Evolutionary conservation across 2,888 invertebrate genomes (phyloP), one percentile per base, ranked within the genome.

Genomic region (Tholera decimalis): DNA sequence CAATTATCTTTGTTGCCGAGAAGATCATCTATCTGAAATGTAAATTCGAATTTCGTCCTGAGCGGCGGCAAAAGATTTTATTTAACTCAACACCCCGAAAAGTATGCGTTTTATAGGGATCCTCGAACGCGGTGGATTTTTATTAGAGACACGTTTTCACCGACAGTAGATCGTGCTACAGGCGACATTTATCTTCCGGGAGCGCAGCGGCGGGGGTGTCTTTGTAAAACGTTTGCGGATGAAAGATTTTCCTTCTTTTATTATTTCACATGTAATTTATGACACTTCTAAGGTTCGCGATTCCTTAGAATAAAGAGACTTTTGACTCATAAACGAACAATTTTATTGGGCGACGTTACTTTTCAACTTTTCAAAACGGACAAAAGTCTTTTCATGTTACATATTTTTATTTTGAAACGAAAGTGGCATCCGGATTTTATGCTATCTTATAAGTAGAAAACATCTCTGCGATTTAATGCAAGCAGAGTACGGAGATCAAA

Each of bases 401-500:
- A n/a, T n/a, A 54, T 71, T 78, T 78, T 76, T 54, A 71, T 66
- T 73, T 56, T 37, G 68, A 73, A 70, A 64, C 61, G 60, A 73
- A 79, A 82, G 66, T 77, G 65, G 77, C 75, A 76, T 73, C 61
- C 54, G 62, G 53, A 70, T 80, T 77, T 77, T 86, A 82, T 87
- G 84, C 74, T 80, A 84, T 80, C 85, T 77, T 80, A 76, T 77
- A 74, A 84, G 84, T 83, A 85, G 86, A 89, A 86, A 85, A 86
- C 88, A 90, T 91, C 89, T 91, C 89, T 83, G 89, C 89, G 88
- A 91, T 92, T 92, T 90, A 89, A 91, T 92, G 92, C 90, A 89
- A 90, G 91, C 89, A 85, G 87, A 93, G 92, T 90, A 90, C 88
- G 87, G 89, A 94, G 94, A 95, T 95, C 95, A 95, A 95, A 95